phyloP scores from a whole-genome alignment of 2,113 vertebrate genomes.

The Takifugu flavidus region DNA sequence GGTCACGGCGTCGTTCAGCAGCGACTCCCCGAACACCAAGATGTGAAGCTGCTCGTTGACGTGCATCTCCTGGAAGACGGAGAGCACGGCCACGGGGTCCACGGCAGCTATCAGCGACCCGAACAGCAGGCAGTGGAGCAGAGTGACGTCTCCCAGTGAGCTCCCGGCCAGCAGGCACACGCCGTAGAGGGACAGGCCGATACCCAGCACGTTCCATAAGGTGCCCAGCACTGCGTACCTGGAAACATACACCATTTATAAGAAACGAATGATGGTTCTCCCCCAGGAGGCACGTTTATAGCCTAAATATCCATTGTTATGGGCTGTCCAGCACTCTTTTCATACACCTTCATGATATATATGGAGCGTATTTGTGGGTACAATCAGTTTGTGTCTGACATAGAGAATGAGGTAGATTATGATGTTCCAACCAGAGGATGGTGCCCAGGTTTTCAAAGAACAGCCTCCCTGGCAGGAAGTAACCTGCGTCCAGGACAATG shows the following conservation, averaged over 20 bases:
- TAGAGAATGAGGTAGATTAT: no score
- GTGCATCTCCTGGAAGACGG: conserved; percentile 83
- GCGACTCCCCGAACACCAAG: conserved; percentile 80
- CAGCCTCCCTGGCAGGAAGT: conserved; percentile 81
- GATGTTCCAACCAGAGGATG: conserved; percentile 49
- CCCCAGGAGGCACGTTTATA: no score
- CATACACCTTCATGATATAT: no score
- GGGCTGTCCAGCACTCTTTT: no score
- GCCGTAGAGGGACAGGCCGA: conserved; percentile 78
- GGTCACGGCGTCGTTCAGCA: conserved; percentile 80
- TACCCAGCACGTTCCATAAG: conserved; percentile 80
- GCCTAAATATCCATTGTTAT: no score
- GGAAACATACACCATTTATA: neutral
- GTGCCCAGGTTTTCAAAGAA: conserved; percentile 83
- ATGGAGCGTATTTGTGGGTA: no score
- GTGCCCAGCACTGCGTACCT: conserved; percentile 74
- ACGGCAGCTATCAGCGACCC: conserved; percentile 79
- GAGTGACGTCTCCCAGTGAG: conserved; percentile 72
- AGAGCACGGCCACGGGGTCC: conserved; percentile 78
- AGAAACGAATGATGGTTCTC: neutral
- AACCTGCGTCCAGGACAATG: conserved; percentile 80
- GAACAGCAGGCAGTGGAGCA: conserved; percentile 83
- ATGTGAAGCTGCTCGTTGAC: conserved; percentile 84
- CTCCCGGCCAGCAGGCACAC: conserved; percentile 77
- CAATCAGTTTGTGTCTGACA: no score